Conservation (phyloP, 1,140 invertebrate genomes). For the Diabrotica undecimpunctata region DNA sequence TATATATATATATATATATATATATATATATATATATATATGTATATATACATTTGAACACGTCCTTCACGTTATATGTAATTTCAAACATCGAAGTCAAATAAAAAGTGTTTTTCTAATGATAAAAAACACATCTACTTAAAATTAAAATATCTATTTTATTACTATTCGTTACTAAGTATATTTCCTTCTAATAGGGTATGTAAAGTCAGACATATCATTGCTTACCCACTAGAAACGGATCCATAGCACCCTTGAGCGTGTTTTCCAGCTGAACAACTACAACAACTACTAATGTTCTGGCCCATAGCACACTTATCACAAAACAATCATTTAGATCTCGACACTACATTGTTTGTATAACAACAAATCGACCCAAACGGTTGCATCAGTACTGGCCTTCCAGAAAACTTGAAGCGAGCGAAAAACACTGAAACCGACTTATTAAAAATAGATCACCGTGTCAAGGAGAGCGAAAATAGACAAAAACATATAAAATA, state of each 20-base stretch:
- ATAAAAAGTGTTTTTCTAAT: too few species aligned
- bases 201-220: too few species aligned
- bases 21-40: too few species aligned
- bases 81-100: too few species aligned
- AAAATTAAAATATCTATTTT: too few species aligned
- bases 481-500: not conserved
- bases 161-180: too few species aligned
- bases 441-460: not conserved
- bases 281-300: slow-evolving; percentile 36
- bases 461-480: not conserved
- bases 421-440: not conserved
- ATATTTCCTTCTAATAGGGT: too few species aligned
- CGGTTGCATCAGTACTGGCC: not conserved
- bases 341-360: not conserved
- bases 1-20: too few species aligned
- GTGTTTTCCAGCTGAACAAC: slow-evolving; percentile 30
- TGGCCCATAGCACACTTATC: slow-evolving; percentile 29
- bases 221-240: slow-evolving; percentile 25
- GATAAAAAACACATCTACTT: too few species aligned
- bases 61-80: too few species aligned
- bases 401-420: not conserved
- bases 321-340: not conserved
- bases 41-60: too few species aligned
- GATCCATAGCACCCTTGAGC: slow-evolving; percentile 28
- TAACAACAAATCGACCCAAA: not conserved